phyloP scores from a whole-genome alignment of 1,140 invertebrate genomes.

The Pseudobourletiella spinata region DNA sequence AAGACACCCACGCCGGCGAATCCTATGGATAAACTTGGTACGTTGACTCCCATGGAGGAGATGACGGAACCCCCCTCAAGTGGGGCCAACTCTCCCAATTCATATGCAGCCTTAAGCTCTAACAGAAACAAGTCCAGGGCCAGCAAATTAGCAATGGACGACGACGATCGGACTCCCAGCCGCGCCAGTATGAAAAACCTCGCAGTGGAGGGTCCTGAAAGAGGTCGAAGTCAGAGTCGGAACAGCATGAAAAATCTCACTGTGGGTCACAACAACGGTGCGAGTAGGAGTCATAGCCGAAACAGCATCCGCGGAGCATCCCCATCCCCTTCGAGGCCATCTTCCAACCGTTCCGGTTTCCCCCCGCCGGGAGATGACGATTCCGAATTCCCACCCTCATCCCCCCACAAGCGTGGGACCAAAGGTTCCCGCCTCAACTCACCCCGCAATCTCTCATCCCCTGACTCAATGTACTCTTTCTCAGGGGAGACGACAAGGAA shows the following conservation, averaged over 20 bases:
- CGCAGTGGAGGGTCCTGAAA: not conserved
- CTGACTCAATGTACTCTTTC: not conserved
- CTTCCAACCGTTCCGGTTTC: too few species aligned
- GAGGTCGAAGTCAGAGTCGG: not conserved
- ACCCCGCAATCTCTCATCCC: not conserved
- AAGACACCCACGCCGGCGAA: conserved; percentile 14
- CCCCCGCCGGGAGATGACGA: not conserved
- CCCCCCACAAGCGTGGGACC: conserved; percentile 4
- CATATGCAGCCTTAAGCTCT: not conserved
- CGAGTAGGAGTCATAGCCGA: not conserved
- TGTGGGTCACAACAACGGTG: not conserved
- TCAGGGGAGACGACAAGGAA: not conserved
- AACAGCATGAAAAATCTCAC: not conserved
- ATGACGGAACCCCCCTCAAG: conserved; percentile 11
- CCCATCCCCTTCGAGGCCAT: not conserved
- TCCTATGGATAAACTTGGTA: conserved; percentile 10
- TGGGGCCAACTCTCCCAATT: not conserved
- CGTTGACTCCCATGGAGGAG: conserved; percentile 23
- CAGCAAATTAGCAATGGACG: not conserved
- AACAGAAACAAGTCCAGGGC: not conserved
- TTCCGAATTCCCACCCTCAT: not conserved
- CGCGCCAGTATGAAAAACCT: not conserved
- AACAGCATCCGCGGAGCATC: not conserved
- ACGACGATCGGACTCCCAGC: not conserved
- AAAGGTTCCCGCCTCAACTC: too few species aligned